These are phyloP conservation scores for Gymnorhina tibicen DNA, from an alignment of 2,113 vertebrate species.

Conservation along the genomic window DNA sequence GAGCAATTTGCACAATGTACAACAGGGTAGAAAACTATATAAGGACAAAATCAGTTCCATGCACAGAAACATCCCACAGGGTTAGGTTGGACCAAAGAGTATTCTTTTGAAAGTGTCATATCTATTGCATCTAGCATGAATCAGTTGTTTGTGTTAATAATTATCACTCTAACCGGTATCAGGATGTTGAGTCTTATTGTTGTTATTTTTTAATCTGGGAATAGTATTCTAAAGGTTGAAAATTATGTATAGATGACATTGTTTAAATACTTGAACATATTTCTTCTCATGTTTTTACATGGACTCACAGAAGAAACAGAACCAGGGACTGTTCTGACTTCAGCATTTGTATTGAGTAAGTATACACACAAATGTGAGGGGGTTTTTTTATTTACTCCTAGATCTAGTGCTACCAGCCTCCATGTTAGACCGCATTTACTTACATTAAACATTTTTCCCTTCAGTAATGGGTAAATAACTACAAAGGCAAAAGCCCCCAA, in stretches of 20 bases:
- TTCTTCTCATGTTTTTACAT: background rate
- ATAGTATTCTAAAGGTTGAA: background rate
- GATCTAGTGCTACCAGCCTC: background rate
- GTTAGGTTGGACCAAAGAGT: background rate
- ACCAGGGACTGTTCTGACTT: background rate
- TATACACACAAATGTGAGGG: background rate
- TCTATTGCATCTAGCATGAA: background rate
- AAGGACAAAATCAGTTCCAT: background rate
- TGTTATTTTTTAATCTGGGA: background rate
- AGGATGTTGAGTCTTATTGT: background rate
- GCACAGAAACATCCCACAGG: background rate
- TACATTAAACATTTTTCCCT: background rate
- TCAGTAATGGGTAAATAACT: background rate
- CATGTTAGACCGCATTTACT: background rate
- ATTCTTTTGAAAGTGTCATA: background rate
- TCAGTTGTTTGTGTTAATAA: background rate
- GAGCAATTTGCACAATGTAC: background rate
- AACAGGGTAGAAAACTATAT: background rate
- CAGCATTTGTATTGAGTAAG: background rate
- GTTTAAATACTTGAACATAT: background rate
- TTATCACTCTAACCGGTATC: background rate
- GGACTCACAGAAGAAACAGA: background rate
- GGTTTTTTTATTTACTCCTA: background rate
- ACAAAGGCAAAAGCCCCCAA: background rate
- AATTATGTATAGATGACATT: background rate